Base-by-base conservation (phyloP, 2,113 vertebrate genomes). In the Mola mola region DNA sequence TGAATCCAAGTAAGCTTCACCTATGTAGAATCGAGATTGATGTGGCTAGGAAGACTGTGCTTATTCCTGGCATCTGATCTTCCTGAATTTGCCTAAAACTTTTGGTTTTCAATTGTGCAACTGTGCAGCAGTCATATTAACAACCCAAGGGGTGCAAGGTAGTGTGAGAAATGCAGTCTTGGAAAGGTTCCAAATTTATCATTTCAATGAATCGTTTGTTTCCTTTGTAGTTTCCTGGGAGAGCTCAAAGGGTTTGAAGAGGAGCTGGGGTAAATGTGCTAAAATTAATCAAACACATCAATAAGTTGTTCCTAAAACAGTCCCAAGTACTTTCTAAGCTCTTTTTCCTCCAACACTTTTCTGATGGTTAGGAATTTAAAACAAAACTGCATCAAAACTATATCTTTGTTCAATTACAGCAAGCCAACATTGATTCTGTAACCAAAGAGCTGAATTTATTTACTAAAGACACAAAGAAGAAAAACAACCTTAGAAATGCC, bases 371-470 rank as follows among this genome's bases (percentile, higher is more conserved):
- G 15, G 34, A 77, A 60, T 61, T 33, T n/a, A 19, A 73, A 73
- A 53, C 49, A 44, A 66, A 68, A 55, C 10, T 3, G 16, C 10
- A 29, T 42, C 34, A 17, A 16, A 40, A 47, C 61, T 19, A 28
- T n/a, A 53, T 42, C 22, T 71, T 29, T 38, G 13, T 40, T 37
- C 41, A 81, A 63, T 72, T 31, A 73, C 22, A 58, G 51, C 20
- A 41, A 64, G 29, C 17, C 31, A 38, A 56, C 61, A 44, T 24
- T 1, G 25, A 65, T 66, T 66, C 41, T 63, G 57, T 55, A 84
- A 87, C 83, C 51, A 68, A 83, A 82, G 66, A 71, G 38, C 65
- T 56, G 17, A 4, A 58, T 90, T 88, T 90, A 88, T 88, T 90
- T 71, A 63, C 71, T 56, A 33, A 69, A 70, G 80, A 86, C 66